A percentile compares a stretch with the other conserved stretches of the same genome.
phyloP scores from a whole-genome alignment of 1,140 invertebrate species.

The Andrena cerasifolii region DNA sequence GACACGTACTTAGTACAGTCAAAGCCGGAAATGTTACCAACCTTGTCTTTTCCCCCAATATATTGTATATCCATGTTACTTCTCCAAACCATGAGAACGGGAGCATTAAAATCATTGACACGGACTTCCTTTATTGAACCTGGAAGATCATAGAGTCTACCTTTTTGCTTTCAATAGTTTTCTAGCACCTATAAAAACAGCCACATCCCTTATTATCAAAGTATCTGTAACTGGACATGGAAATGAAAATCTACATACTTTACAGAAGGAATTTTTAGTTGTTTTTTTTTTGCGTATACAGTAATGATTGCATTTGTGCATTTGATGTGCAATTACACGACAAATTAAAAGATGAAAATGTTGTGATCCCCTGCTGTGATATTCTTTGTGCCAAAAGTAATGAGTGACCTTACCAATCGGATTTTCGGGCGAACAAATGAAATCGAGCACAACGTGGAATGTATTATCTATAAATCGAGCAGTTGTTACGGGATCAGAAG shows the following conservation, averaged over 20 bases:
- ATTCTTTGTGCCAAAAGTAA: background rate
- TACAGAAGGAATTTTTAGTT: constrained; percentile 26
- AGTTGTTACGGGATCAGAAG: too few relatives aligned
- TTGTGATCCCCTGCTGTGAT: constrained; percentile 67
- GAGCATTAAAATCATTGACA: constrained; percentile 76
- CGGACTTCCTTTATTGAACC: constrained; percentile 55
- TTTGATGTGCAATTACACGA: constrained; percentile 60
- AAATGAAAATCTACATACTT: constrained; percentile 68
- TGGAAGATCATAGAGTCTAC: constrained; percentile 70
- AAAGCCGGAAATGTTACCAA: constrained; percentile 68
- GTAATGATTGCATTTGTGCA: constrained; percentile 61
- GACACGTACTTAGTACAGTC: constrained; percentile 66
- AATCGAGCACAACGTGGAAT: constrained; percentile 72
- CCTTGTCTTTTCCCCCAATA: constrained; percentile 70
- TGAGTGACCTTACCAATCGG: too few relatives aligned
- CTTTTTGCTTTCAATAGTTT: constrained; percentile 65
- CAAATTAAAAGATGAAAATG: constrained; percentile 73
- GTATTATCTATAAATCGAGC: constrained; percentile 72
- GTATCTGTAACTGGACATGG: constrained; percentile 57
- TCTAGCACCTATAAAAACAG: constrained; percentile 60
- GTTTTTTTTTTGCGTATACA: constrained; percentile 52
- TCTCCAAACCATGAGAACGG: constrained; percentile 67
- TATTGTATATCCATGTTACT: constrained; percentile 72
- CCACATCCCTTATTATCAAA: constrained; percentile 57
- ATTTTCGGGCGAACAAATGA: constrained; percentile 59